Evolutionary conservation across 2,113 vertebrate species (phyloP).

Genomic region (Xiphophorus maculatus): DNA sequence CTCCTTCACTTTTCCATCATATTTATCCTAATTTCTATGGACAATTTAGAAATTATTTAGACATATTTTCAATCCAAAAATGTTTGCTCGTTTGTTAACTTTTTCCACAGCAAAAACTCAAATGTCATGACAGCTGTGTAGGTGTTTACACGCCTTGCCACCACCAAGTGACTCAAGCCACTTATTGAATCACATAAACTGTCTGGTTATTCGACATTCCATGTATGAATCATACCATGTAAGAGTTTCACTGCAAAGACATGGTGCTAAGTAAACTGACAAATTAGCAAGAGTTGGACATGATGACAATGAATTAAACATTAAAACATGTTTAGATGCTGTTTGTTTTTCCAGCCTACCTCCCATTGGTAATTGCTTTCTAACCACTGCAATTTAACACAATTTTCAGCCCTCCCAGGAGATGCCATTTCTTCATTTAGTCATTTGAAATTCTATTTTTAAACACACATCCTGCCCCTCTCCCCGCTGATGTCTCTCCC

Average conservation of each 20-base stretch:
- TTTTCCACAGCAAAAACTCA: no score
- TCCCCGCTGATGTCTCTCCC: conserved; percentile 12
- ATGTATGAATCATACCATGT: neutral
- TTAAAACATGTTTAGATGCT: conserved; percentile 3
- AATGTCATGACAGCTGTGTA: no score
- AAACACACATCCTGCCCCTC: conserved; percentile 21
- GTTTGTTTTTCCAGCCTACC: conserved; percentile 6
- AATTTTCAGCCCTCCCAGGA: conserved; percentile 13
- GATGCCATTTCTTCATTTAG: conserved; percentile 41
- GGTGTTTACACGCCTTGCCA: no score
- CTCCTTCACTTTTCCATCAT: no score
- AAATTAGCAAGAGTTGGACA: neutral
- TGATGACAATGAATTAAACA: neutral
- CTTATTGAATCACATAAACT: neutral
- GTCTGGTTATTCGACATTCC: neutral
- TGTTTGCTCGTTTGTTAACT: no score
- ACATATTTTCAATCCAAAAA: no score
- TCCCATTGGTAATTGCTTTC: conserved; percentile 15
- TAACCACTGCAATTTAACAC: conserved; percentile 10
- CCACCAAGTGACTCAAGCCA: no score
- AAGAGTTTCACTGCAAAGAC: neutral
- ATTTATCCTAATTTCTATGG: no score
- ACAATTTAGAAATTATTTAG: no score
- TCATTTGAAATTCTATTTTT: conserved; percentile 53
- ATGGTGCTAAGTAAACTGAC: neutral